Conservation (phyloP, 2,888 invertebrate genomes). For the Alentia gelatinosa region DNA sequence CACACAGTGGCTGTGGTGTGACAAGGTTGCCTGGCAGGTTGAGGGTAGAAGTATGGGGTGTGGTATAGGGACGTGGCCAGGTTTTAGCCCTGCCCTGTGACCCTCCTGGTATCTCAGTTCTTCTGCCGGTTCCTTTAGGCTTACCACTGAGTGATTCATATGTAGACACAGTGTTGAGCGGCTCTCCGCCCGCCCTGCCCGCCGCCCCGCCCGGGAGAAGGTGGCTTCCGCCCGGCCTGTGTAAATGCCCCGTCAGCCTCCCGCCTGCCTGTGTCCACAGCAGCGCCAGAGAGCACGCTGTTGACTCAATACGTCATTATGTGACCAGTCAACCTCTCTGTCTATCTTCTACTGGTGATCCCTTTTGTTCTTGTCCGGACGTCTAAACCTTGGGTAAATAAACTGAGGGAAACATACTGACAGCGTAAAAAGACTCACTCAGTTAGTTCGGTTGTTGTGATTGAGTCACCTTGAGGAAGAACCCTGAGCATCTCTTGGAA, state of each 20-base stretch:
- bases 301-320: slow-evolving; percentile 18
- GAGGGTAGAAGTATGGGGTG: too few species aligned
- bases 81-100: not conserved
- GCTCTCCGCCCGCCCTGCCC: not conserved
- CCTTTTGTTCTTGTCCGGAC: slow-evolving; percentile 3
- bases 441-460: too few species aligned
- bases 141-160: slow-evolving; percentile 10
- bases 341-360: not conserved
- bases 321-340: not conserved
- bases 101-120: not conserved
- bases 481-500: too few species aligned
- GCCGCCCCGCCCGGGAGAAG: not conserved
- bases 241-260: not conserved
- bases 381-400: not conserved
- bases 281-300: not conserved
- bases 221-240: not conserved
- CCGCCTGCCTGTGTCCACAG: not conserved
- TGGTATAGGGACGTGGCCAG: too few species aligned
- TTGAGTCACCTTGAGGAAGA: too few species aligned
- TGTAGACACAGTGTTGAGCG: slow-evolving; percentile 23
- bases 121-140: not conserved
- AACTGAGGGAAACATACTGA: not conserved
- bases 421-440: not conserved
- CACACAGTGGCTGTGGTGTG: too few species aligned
- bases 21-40: too few species aligned